Conservation (phyloP, 2,888 invertebrate genomes). For the Odontomyia ornata region DNA sequence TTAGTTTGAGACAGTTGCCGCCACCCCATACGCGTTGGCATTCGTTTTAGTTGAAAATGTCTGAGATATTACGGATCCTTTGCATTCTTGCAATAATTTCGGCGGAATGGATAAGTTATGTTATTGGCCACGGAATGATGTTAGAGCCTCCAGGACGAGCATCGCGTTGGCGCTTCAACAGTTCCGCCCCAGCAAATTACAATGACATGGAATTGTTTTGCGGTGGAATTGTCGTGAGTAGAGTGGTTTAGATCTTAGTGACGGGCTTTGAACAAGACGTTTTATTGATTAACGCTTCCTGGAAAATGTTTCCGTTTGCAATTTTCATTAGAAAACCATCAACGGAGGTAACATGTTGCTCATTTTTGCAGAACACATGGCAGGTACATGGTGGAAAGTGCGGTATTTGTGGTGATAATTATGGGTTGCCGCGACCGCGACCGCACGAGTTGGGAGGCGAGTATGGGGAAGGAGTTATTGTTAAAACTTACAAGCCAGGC, state of each 20-base stretch:
- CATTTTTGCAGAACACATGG: slow-evolving; percentile 62
- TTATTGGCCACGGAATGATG: slow-evolving; percentile 42
- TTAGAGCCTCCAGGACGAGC: slow-evolving; percentile 32
- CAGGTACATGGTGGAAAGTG: slow-evolving; percentile 64
- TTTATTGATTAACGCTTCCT: too few relatives aligned
- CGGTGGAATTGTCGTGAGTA: slow-evolving; percentile 19
- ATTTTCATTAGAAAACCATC: too few relatives aligned
- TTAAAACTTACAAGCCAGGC: slow-evolving; percentile 60
- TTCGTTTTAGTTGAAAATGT: neutral
- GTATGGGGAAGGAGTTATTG: slow-evolving; percentile 64
- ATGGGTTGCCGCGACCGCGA: slow-evolving; percentile 62
- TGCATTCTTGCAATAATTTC: neutral
- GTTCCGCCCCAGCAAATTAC: slow-evolving; percentile 30
- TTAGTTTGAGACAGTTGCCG: too few relatives aligned
- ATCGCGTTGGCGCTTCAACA: slow-evolving; percentile 37
- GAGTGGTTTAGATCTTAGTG: neutral
- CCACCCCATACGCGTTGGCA: too few relatives aligned
- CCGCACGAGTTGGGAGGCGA: slow-evolving; percentile 67
- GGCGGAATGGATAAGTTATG: neutral
- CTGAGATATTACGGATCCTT: neutral
- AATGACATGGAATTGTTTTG: slow-evolving; percentile 40
- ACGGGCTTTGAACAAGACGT: too few relatives aligned
- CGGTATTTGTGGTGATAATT: slow-evolving; percentile 69
- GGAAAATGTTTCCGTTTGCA: too few relatives aligned
- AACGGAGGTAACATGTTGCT: too few relatives aligned